A percentile compares a stretch with the other conserved stretches of the same genome.
These are phyloP conservation scores for Phthorimaea operculella DNA, from an alignment of 1,140 invertebrate species.

Conservation along the genomic window DNA sequence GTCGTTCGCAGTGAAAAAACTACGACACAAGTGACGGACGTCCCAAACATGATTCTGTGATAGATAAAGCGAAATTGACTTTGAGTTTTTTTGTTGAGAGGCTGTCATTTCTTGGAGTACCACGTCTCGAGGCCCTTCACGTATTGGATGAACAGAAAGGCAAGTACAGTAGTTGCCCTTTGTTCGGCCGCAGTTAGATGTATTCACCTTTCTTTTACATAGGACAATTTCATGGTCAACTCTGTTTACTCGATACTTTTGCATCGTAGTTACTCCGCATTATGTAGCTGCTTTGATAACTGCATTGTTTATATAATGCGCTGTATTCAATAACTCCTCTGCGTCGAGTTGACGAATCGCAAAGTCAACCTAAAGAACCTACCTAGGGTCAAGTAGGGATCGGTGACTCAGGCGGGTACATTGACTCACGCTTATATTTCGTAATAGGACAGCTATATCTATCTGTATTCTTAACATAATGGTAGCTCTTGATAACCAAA, in stretches of 20 bases:
- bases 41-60: conserved; percentile 15
- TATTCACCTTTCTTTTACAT: conserved; percentile 36
- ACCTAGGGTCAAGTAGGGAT: too few relatives aligned
- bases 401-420: too few relatives aligned
- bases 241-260: conserved; percentile 22
- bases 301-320: conserved; percentile 2
- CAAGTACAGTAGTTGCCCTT: conserved; percentile 52
- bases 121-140: conserved; percentile 45
- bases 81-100: conserved; percentile 43
- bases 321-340: background rate
- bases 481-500: too few relatives aligned
- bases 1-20: conserved; percentile 41
- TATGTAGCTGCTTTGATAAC: background rate
- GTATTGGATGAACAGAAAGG: conserved; percentile 66
- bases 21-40: conserved; percentile 54
- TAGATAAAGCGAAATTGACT: conserved; percentile 34
- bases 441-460: too few relatives aligned
- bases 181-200: conserved; percentile 23
- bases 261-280: background rate
- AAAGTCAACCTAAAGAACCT: too few relatives aligned
- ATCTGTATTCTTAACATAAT: too few relatives aligned
- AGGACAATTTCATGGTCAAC: conserved; percentile 33
- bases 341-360: background rate
- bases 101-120: conserved; percentile 47
- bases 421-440: too few relatives aligned